Evolutionary conservation across 2,797 vertebrate species (phyloP).

Genomic region (Siniperca obscura): DNA sequence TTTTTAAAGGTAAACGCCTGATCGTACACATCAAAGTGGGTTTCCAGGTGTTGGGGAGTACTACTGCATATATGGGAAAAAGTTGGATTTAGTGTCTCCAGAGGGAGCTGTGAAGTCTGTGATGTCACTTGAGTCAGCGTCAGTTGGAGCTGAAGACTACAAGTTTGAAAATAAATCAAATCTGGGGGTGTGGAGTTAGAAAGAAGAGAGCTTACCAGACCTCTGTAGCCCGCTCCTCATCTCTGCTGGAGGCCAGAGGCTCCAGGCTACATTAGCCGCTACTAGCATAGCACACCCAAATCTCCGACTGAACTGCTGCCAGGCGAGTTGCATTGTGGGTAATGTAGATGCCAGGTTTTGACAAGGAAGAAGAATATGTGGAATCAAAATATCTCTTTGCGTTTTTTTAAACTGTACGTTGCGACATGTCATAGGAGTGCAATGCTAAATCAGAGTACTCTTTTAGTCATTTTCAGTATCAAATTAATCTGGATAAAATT

Average conservation of each 20-base stretch:
- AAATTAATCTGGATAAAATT: not conserved
- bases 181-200: no score
- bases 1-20: not conserved
- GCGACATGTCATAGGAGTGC: not conserved
- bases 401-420: not conserved
- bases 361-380: not conserved
- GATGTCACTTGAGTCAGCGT: no score
- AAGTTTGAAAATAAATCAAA: no score
- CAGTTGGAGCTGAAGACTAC: not conserved
- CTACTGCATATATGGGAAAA: not conserved
- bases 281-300: not conserved
- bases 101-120: not conserved
- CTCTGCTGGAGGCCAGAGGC: not conserved
- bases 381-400: not conserved
- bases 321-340: not conserved
- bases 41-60: not conserved
- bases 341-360: not conserved
- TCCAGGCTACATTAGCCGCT: not conserved
- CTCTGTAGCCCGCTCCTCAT: no score
- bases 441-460: not conserved
- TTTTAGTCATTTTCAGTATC: not conserved
- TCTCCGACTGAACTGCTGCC: not conserved
- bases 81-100: not conserved
- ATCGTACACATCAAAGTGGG: not conserved
- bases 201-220: no score